phyloP scores from a whole-genome alignment of 2,797 vertebrate genomes.

The Orientallactaga sibirica region DNA sequence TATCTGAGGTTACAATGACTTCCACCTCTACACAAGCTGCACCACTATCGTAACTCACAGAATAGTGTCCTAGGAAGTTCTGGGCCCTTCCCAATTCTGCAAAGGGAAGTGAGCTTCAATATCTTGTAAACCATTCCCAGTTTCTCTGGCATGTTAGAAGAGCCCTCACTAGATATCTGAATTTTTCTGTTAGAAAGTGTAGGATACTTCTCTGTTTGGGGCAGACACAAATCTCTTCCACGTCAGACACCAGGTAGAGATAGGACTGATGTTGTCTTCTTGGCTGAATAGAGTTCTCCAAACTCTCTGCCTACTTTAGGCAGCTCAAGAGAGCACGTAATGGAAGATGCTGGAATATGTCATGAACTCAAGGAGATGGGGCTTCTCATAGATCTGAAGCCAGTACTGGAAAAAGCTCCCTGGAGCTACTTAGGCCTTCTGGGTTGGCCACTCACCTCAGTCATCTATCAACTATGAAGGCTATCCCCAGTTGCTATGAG shows the following conservation, averaged over 20 bases:
- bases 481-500: neutral
- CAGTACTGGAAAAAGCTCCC: neutral
- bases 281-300: neutral
- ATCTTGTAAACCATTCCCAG: neutral
- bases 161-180: neutral
- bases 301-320: neutral
- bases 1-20: neutral
- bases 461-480: neutral
- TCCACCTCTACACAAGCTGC: neutral
- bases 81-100: neutral
- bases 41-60: neutral
- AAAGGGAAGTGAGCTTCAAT: conserved; percentile 21
- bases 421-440: neutral
- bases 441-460: neutral
- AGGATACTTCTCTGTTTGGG: neutral
- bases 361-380: neutral
- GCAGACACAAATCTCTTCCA: neutral
- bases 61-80: neutral
- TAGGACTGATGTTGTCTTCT: no score
- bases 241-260: neutral
- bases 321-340: neutral
- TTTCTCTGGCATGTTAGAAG: neutral
- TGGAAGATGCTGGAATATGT: neutral
- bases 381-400: neutral
- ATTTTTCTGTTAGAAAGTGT: neutral